Base-by-base conservation (phyloP, 2,888 invertebrate species). In the Acronicta alni region DNA sequence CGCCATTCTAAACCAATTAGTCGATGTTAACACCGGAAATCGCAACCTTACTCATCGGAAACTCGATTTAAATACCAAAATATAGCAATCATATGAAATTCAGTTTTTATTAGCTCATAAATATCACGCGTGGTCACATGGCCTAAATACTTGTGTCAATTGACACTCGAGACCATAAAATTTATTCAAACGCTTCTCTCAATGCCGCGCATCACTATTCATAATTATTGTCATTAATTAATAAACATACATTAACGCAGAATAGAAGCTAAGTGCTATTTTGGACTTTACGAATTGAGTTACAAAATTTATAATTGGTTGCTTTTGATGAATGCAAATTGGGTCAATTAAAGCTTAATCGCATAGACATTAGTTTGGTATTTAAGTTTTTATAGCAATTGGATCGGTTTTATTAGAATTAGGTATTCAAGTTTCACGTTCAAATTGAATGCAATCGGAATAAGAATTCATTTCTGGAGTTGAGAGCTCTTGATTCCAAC, bases 121-220 rank as follows among this genome's bases (percentile, higher is more conserved):
- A 71, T 71, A 57, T 58, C 58, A 51, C 42, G 43, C 35, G 43
- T 58, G 69, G 71, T 72, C 77, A 48, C 71, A 59, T 83, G 90
- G 82, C 89, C 91, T 77, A 84, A 86, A 90, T 90, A 85, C 79
- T 82, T 84, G 72, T 18, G 74, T 78, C 88, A 89, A 87, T 90
- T 90, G 90, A 86, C 85, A 87, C 84, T 80, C 79, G 83, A 81
- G 75, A 78, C 65, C 82, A 74, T 86, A 80, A 85, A 88, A 83
- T 80, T 73, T 80, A 83, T 85, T 83, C 80, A 69, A 72, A 77
- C 71, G 70, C 74, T 55, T 68, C 70, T 54, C 57, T 72, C 79
- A 84, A 82, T 84, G 84, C 77, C 77, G 79, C 73, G 52, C 57
- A 67, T 54, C 62, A 79, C 73, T 67, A 74, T 66, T 82, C 77